Conservation (phyloP, 2,113 vertebrate genomes). For the Lucifuga dentata region DNA sequence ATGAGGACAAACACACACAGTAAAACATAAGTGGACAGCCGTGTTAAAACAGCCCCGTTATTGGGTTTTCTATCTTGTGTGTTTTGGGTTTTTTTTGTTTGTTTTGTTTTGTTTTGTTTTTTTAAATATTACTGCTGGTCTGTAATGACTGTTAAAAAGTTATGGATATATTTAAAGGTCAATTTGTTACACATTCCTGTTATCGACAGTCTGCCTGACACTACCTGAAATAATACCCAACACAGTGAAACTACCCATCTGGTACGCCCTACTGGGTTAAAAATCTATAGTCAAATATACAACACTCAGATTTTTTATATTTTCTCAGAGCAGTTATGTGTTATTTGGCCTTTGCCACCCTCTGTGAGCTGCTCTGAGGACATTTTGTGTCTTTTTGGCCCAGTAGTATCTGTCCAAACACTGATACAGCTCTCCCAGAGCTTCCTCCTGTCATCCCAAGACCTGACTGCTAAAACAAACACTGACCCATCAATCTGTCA, state of each 20-base stretch:
- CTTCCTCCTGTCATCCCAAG: constrained; percentile 73
- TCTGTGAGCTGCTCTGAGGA: constrained; percentile 16
- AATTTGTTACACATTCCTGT: no score
- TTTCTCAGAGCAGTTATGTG: no score
- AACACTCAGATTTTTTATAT: background rate
- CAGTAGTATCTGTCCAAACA: constrained; percentile 81
- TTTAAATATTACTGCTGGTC: no score
- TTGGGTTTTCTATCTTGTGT: no score
- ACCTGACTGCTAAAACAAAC: constrained; percentile 78
- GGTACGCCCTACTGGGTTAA: background rate
- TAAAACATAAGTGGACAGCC: constrained; percentile 26
- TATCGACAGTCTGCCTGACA: no score
- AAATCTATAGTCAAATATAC: background rate
- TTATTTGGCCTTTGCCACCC: constrained; percentile 13
- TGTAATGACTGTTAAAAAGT: constrained; percentile 8
- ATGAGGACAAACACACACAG: constrained; percentile 44
- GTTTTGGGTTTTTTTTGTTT: no score
- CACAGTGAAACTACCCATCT: constrained; percentile 5
- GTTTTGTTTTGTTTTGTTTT: no score
- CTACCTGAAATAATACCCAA: background rate
- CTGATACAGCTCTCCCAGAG: constrained; percentile 73
- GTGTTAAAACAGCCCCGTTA: constrained; percentile 27
- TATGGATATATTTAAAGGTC: background rate
- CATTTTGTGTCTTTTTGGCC: constrained; percentile 51
- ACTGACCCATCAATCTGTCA: constrained; percentile 73